Base-by-base conservation (phyloP, 1,140 invertebrate genomes). In the Macrobrachium rosenbergii region DNA sequence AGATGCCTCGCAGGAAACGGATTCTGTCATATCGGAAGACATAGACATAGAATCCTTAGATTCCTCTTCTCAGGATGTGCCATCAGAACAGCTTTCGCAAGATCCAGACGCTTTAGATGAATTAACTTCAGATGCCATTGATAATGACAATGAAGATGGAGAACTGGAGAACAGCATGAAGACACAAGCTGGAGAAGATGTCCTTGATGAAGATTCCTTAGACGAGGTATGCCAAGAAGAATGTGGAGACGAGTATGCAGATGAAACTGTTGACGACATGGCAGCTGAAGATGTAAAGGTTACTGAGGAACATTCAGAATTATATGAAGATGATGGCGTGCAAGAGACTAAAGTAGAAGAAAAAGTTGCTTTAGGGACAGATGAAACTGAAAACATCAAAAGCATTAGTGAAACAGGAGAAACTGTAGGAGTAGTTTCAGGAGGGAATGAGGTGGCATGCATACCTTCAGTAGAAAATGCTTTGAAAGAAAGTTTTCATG, bases 11-110 rank as follows among this genome's bases (percentile, higher is more conserved):
- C 87, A 77, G 69, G 87, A 88, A 80, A 83, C 87, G 17, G 87
- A 88, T n/a, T 88, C 87, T 2, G 37, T 88, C 59, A 79, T 82
- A 14, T 88, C 89, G 23, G 89, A 88, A 60, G 89, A 87, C 45
- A 82, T 88, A 58, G 87, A 83, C 64, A 82, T 78, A 67, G 81
- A 84, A 43, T 89, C 89, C 17, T 23, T 85, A 43, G 87, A 88
- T 72, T 87, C 86, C 7, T 88, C 89, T 14, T 88, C 87, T 75
- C 79, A 85, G 52, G 86, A 84, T 63, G 82, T 84, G 10, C 85
- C 84, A 28, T 83, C 85, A 76, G 84, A 86, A 78, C 85, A 75
- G 45, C 69, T 81, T 17, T 87, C 85, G 19, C 78, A 82, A 52
- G 85, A 82, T 52, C 78, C 72, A 28, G 78, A 87, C 58, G 69